Percentiles rank a stretch among this genome's conserved stretches.
Conservation (phyloP, 2,888 invertebrate species). For the Villa cingulata region DNA sequence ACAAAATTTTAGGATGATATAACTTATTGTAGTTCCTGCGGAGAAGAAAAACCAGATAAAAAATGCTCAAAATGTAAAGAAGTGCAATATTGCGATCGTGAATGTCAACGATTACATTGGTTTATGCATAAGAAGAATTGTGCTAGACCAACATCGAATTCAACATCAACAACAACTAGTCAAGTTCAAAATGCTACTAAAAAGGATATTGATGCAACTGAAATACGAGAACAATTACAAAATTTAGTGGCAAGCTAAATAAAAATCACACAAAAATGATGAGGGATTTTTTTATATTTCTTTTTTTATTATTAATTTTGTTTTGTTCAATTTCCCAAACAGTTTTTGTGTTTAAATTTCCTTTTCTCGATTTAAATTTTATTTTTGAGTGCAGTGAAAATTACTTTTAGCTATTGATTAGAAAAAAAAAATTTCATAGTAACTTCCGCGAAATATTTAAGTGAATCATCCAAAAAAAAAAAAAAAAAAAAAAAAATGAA, state of each 20-base stretch:
- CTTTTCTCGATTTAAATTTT: too few species aligned
- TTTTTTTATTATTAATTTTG: not conserved
- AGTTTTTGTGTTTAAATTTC: too few species aligned
- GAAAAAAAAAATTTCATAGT: too few species aligned
- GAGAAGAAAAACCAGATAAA: conserved; percentile 77
- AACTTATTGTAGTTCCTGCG: conserved; percentile 68
- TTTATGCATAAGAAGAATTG: conserved; percentile 81
- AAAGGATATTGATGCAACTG: conserved; percentile 35
- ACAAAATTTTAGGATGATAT: conserved; percentile 39
- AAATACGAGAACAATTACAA: conserved; percentile 40
- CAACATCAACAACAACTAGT: conserved; percentile 17
- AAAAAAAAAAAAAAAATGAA: too few species aligned
- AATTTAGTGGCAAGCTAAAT: conserved; percentile 30
- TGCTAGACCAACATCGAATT: conserved; percentile 44
- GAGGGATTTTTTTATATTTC: not conserved
- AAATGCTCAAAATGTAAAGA: conserved; percentile 91
- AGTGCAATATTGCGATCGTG: conserved; percentile 85
- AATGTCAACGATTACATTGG: conserved; percentile 91
- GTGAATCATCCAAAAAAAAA: too few species aligned
- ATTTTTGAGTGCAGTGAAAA: too few species aligned
- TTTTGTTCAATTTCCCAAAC: too few species aligned
- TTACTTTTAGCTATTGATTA: too few species aligned
- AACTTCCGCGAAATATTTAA: too few species aligned
- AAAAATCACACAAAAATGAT: not conserved
- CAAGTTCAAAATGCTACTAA: conserved; percentile 5